Conservation (phyloP, 1,140 invertebrate genomes). For the Hestina assimilis region DNA sequence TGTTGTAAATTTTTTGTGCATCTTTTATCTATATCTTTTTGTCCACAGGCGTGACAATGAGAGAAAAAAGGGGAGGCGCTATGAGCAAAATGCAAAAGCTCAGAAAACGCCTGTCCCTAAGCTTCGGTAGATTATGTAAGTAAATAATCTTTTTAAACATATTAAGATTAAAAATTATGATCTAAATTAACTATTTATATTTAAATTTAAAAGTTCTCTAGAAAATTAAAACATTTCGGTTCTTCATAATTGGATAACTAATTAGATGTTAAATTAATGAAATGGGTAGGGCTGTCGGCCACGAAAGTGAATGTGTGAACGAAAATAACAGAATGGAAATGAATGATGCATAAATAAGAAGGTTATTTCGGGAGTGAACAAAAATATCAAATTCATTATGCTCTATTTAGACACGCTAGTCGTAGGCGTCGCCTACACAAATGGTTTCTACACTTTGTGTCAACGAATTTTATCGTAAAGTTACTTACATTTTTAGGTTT, state of each 20-base stretch:
- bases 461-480: background rate
- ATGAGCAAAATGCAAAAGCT: constrained; percentile 93
- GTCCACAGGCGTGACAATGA: constrained; percentile 90
- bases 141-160: constrained; percentile 47
- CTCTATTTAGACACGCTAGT: background rate
- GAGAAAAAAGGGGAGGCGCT: constrained; percentile 93
- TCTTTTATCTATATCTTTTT: constrained; percentile 42
- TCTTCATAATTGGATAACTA: background rate
- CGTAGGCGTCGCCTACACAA: background rate
- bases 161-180: too few species aligned
- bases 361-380: constrained; percentile 12
- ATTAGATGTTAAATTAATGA: constrained; percentile 11
- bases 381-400: constrained; percentile 13
- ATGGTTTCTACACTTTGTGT: background rate
- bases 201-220: background rate
- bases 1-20: background rate
- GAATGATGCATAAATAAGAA: constrained; percentile 13
- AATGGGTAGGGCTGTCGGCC: background rate
- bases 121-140: constrained; percentile 95
- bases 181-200: background rate
- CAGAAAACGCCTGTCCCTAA: constrained; percentile 93
- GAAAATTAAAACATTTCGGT: background rate
- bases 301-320: constrained; percentile 5
- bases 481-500: too few species aligned
- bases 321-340: constrained; percentile 11